A percentile compares a stretch with the other conserved stretches of the same genome.
These are phyloP conservation scores for Drosophila obscura DNA, from an alignment of 1,140 invertebrate species.

Conservation along the genomic window DNA sequence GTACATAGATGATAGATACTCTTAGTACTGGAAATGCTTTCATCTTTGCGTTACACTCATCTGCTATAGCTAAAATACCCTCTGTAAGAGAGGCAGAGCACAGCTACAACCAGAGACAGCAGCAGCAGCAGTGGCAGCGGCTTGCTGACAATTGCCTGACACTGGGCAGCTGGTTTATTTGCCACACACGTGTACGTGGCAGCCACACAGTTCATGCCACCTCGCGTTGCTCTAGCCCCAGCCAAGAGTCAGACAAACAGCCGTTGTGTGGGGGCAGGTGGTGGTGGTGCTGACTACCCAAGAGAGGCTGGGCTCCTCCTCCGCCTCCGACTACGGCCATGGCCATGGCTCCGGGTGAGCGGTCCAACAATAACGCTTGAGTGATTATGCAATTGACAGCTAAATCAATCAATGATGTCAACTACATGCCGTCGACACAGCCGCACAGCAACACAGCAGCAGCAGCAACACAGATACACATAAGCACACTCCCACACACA, in stretches of 20 bases:
- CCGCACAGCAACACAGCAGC: slow-evolving; percentile 24
- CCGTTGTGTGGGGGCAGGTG: slow-evolving; percentile 1
- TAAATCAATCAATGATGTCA: slow-evolving; percentile 84
- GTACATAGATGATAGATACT: too few relatives aligned
- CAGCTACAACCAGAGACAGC: slow-evolving; percentile 9
- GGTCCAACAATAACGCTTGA: slow-evolving; percentile 83
- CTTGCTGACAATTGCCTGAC: slow-evolving; percentile 76
- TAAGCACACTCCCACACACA: slow-evolving; percentile 4
- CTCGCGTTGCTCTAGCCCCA: slow-evolving; percentile 16
- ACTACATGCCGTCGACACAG: slow-evolving; percentile 71
- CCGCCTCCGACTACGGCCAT: slow-evolving; percentile 29
- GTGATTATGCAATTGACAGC: slow-evolving; percentile 83
- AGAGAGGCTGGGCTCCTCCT: not conserved
- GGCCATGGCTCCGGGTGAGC: slow-evolving; percentile 24
- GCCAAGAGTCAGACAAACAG: slow-evolving; percentile 65
- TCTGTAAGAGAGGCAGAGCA: not conserved
- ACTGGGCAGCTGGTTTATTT: slow-evolving; percentile 76
- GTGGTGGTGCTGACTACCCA: not conserved
- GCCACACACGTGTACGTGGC: slow-evolving; percentile 53
- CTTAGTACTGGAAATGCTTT: too few relatives aligned
- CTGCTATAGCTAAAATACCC: too few relatives aligned
- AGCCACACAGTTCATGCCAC: slow-evolving; percentile 4
- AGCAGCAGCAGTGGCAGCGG: slow-evolving; percentile 7
- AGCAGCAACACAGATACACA: slow-evolving; percentile 1
- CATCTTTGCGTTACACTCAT: too few relatives aligned